Evolutionary conservation across 2,113 vertebrate genomes (phyloP).

Genomic region (Trematocara stigmaticum): DNA sequence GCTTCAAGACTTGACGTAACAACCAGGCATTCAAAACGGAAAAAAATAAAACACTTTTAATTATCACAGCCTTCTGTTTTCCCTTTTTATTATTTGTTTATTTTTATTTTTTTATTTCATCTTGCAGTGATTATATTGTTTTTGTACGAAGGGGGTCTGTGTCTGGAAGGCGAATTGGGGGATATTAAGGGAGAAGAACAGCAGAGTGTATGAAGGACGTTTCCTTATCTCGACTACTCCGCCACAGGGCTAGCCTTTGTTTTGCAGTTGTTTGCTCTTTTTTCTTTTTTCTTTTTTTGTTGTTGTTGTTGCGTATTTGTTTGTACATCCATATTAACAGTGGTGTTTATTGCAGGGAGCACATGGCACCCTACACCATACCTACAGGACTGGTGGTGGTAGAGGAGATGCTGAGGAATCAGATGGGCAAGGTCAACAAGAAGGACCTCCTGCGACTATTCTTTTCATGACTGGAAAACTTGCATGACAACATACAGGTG

Average conservation of each 20-base stretch:
- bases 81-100: constrained; percentile 46
- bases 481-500: neutral
- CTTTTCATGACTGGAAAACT: constrained; percentile 55
- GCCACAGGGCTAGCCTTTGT: constrained; percentile 61
- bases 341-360: constrained; percentile 71
- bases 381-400: constrained; percentile 85
- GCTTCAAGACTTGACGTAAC: constrained; percentile 59
- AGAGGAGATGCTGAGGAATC: constrained; percentile 88
- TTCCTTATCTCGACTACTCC: constrained; percentile 56
- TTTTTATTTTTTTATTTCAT: constrained; percentile 36
- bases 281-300: neutral
- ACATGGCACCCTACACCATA: constrained; percentile 81
- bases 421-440: constrained; percentile 97
- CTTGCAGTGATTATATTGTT: constrained; percentile 67
- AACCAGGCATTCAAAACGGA: constrained; percentile 42
- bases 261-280: constrained; percentile 52
- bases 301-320: neutral
- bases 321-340: constrained; percentile 4
- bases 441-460: constrained; percentile 82
- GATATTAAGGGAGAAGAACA: constrained; percentile 48
- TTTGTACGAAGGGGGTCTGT: constrained; percentile 59
- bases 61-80: constrained; percentile 64
- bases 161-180: constrained; percentile 57
- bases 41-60: constrained; percentile 68
- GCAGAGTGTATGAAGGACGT: constrained; percentile 61